Conservation (phyloP, 2,888 invertebrate species). For the Augochlorella aurata region DNA sequence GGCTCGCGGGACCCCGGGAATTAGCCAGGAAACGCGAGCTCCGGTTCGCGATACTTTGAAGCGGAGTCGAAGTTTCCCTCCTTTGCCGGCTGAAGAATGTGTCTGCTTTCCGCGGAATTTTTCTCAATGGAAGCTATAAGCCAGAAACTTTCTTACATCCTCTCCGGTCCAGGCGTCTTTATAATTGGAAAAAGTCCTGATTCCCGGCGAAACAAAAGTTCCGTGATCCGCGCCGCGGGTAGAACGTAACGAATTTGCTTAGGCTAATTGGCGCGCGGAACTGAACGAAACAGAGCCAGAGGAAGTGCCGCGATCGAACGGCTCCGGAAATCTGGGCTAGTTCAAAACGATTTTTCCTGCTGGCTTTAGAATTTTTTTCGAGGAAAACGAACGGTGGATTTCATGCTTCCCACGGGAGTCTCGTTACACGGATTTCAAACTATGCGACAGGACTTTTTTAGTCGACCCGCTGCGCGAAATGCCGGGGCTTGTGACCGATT, state of each 20-base stretch:
- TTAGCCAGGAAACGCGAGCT: neutral
- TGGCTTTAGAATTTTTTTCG: no score
- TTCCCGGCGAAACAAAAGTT: constrained; percentile 11
- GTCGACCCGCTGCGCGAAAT: no score
- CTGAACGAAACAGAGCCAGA: neutral
- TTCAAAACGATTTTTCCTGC: no score
- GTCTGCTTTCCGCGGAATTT: neutral
- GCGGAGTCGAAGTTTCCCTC: neutral
- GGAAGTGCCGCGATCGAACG: no score
- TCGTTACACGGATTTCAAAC: no score
- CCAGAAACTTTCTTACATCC: neutral
- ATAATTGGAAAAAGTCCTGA: constrained; percentile 5
- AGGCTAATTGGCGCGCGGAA: constrained; percentile 1
- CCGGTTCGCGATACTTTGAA: neutral
- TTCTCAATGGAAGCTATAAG: constrained; percentile 5
- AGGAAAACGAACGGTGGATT: no score
- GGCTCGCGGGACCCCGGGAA: constrained; percentile 11
- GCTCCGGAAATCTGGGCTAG: no score
- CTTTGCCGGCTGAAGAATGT: neutral
- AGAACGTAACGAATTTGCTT: neutral
- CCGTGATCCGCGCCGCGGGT: neutral
- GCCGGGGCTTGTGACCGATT: no score
- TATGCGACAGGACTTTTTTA: no score
- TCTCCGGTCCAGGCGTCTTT: neutral
- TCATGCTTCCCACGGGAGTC: no score